These are phyloP conservation scores for Hyperoplus immaculatus DNA, from an alignment of 2,797 vertebrate genomes.

Conservation along the genomic window DNA sequence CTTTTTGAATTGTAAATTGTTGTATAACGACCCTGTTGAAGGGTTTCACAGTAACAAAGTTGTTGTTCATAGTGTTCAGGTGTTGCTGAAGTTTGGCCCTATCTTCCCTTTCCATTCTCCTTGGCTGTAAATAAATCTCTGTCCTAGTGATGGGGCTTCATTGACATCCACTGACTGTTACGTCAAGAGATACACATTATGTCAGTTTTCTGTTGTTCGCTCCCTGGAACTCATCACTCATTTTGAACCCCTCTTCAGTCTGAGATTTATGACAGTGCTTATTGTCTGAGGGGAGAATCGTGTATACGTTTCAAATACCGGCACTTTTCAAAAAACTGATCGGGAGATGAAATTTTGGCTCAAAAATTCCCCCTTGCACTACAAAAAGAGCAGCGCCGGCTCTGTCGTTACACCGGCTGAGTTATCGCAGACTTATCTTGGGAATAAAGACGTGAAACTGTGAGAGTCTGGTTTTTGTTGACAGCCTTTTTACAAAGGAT, in stretches of 20 bases:
- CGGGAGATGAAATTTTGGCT: background rate
- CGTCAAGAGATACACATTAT: background rate
- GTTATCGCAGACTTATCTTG: conserved; percentile 8
- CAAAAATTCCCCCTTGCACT: background rate
- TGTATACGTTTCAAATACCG: background rate
- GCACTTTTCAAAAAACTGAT: conserved; percentile 4
- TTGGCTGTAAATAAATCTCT: background rate
- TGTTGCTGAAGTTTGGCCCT: background rate
- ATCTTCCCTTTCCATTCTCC: background rate
- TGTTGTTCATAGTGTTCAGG: background rate
- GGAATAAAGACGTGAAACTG: background rate
- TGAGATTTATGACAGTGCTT: conserved; percentile 6
- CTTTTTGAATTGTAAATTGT: background rate
- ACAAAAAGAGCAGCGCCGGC: background rate
- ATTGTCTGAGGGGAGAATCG: background rate
- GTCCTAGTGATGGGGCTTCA: background rate
- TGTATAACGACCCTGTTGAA: background rate
- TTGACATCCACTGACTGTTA: background rate
- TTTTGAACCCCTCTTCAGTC: background rate
- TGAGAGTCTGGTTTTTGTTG: conserved; percentile 17
- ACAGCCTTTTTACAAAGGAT: background rate
- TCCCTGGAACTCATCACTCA: background rate
- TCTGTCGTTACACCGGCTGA: background rate
- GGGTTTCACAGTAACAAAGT: background rate
- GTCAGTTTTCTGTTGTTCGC: background rate